Conservation (phyloP, 1,140 invertebrate genomes). For the Drosophila pectinifera region DNA sequence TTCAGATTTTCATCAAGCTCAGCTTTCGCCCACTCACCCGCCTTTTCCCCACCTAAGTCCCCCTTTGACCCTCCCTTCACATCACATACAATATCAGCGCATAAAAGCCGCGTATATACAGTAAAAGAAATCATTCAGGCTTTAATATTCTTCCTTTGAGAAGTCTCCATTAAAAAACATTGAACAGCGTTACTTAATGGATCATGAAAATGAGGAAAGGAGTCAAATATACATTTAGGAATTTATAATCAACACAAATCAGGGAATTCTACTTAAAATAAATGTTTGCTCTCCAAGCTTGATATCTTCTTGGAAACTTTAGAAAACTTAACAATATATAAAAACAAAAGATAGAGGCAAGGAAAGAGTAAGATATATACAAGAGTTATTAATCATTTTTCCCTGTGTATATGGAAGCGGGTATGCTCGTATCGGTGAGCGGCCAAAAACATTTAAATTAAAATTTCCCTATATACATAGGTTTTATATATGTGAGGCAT, state of each 20-base stretch:
- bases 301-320: not conserved
- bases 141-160: not conserved
- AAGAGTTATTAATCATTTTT: not conserved
- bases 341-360: not conserved
- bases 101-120: conserved; percentile 64
- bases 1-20: conserved; percentile 77
- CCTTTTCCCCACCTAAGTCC: not conserved
- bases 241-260: too few relatives aligned
- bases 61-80: not conserved
- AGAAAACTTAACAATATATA: not conserved
- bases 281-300: too few relatives aligned
- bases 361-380: not conserved
- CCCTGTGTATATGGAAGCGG: not conserved
- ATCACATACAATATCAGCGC: conserved; percentile 62
- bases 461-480: conserved; percentile 56
- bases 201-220: not conserved
- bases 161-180: not conserved
- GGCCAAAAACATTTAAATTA: conserved; percentile 79
- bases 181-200: not conserved
- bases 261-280: not conserved
- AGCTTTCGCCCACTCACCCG: conserved; percentile 12
- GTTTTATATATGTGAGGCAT: conserved; percentile 21
- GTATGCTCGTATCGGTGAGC: conserved; percentile 31
- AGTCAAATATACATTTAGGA: not conserved
- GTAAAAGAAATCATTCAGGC: not conserved